Percentiles rank a stretch among this genome's conserved stretches.
Conservation (phyloP, 1,140 invertebrate genomes). For the Anadara kagoshimensis region DNA sequence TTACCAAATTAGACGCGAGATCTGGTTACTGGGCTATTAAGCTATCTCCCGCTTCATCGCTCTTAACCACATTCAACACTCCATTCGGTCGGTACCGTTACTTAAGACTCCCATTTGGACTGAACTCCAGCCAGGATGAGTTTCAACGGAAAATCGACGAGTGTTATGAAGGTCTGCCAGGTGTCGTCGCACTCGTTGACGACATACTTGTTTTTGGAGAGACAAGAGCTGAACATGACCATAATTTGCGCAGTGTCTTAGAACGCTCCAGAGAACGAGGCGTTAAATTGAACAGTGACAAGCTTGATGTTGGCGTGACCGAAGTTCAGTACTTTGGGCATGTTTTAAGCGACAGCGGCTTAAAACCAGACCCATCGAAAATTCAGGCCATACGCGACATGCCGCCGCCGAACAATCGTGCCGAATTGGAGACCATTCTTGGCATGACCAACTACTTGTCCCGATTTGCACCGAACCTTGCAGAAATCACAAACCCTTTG, state of each 20-base stretch:
- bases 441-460: constrained; percentile 27
- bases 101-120: constrained; percentile 65
- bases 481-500: constrained; percentile 17
- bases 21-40: constrained; percentile 68
- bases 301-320: constrained; percentile 23
- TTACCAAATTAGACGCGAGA: constrained; percentile 41
- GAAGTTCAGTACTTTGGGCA: constrained; percentile 61
- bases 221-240: constrained; percentile 62
- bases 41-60: constrained; percentile 62
- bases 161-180: constrained; percentile 62
- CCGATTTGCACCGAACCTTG: constrained; percentile 21
- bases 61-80: constrained; percentile 58
- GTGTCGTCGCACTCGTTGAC: constrained; percentile 68
- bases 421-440: constrained; percentile 18
- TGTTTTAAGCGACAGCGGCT: constrained; percentile 21
- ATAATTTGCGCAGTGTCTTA: constrained; percentile 63
- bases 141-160: constrained; percentile 67
- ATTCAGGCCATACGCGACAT: constrained; percentile 60
- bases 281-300: constrained; percentile 31
- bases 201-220: constrained; percentile 67
- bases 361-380: constrained; percentile 64
- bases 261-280: constrained; percentile 50
- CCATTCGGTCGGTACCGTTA: constrained; percentile 70
- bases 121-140: constrained; percentile 46
- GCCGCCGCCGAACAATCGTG: constrained; percentile 1